Conservation (phyloP, 1,140 invertebrate genomes). For the Hesperophylax magnus region DNA sequence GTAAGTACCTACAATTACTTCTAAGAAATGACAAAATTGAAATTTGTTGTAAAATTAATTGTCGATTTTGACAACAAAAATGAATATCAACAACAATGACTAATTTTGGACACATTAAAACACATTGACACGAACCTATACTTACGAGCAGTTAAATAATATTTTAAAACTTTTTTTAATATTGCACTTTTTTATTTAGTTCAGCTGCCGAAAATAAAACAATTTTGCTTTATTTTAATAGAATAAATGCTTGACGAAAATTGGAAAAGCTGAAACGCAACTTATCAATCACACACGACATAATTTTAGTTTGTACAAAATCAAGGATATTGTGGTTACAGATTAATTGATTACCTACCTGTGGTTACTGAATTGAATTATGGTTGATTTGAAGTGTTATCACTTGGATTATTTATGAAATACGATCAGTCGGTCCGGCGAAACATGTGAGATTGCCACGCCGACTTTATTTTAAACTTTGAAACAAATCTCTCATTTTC, state of each 20-base stretch:
- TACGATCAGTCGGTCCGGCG: constrained; percentile 8
- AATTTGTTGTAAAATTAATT: too few relatives aligned
- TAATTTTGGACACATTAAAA: too few relatives aligned
- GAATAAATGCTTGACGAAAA: background rate
- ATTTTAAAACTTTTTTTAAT: too few relatives aligned
- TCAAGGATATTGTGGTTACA: too few relatives aligned
- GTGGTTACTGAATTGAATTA: background rate
- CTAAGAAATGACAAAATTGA: too few relatives aligned
- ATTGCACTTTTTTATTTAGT: too few relatives aligned
- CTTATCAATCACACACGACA: background rate
- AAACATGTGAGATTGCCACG: constrained; percentile 24
- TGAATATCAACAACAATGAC: too few relatives aligned
- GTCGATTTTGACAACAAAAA: too few relatives aligned
- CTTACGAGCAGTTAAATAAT: too few relatives aligned
- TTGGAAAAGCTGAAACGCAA: background rate
- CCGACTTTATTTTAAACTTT: constrained; percentile 33
- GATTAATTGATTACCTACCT: constrained; percentile 10
- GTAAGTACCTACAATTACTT: too few relatives aligned
- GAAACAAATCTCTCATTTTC: constrained; percentile 5
- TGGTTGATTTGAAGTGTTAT: background rate
- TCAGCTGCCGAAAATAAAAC: too few relatives aligned
- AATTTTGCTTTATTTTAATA: background rate
- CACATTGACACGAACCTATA: too few relatives aligned
- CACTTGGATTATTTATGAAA: background rate
- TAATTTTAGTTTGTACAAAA: background rate